Evolutionary conservation across 2,888 invertebrate species (phyloP), one percentile per base, ranked within the genome.

Genomic region (Ligdia adustata): DNA sequence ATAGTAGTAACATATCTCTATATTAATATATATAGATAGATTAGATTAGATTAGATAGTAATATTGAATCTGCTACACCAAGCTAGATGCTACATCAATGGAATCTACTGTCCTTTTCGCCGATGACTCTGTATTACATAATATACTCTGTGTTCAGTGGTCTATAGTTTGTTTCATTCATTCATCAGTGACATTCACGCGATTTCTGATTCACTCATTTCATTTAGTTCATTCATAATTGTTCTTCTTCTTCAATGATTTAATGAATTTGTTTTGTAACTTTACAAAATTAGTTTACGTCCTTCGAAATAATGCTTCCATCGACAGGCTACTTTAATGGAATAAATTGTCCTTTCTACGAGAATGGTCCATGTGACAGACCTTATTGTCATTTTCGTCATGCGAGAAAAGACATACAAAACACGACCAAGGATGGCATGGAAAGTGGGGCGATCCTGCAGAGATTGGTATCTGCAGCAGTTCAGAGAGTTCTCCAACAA

Each of bases 321-420:
- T 95, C 97, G 47, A 95, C 96, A 62, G 98, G 97, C 55, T 95
- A 96, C 78, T 98, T 98, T 75, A 95, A 95, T 85, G 93, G 93
- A 66, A 93, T 97, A 57, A 93, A 92, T 66, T 98, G 98, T 79
- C 97, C 98, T 13, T 97, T 95, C 87, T 96, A 93, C 78, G 93
- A 95, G 69, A 93, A 91, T 74, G 95, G 94, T 52, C 86, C 93
- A 37, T 98, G 98, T 85, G 95, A 95, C 62, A 91, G 98, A 68
- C 97, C 97, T 12, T 97, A 97, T 83, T 98, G 98, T 87, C 97
- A 98, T 87, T 98, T 96, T 82, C 94, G 95, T 72, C 98, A 98
- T 83, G 92, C 93, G 60, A 94, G 93, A 71, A 94, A 93, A 90
- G 95, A 95, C 91, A 66, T 71, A 52, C 79, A 79, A 53, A 83